Percentiles rank a stretch among this genome's conserved stretches.
Conservation (phyloP, 2,113 vertebrate species). For the Elephas maximus region DNA sequence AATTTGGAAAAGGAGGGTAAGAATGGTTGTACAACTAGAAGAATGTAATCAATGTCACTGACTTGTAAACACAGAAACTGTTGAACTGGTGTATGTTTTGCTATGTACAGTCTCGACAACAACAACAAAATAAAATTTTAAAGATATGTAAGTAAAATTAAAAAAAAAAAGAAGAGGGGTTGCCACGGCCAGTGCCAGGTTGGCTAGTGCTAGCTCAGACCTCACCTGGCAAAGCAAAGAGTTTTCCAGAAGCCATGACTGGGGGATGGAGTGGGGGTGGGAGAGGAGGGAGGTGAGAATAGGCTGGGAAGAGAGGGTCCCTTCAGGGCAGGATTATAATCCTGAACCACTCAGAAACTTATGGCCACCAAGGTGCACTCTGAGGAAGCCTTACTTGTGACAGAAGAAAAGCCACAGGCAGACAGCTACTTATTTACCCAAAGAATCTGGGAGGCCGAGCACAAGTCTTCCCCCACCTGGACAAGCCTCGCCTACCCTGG, state of each 20-base stretch:
- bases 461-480: background rate
- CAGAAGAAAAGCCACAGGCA: background rate
- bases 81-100: background rate
- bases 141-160: background rate
- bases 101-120: background rate
- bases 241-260: background rate
- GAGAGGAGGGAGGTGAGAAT: background rate
- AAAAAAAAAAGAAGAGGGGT: constrained; percentile 47
- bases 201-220: background rate
- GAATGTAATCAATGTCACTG: background rate
- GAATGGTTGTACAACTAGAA: background rate
- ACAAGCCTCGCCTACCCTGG: background rate
- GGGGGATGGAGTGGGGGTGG: background rate
- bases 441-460: background rate
- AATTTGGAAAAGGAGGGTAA: background rate
- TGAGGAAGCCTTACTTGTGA: background rate
- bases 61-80: background rate
- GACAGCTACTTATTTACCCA: background rate
- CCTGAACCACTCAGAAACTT: background rate
- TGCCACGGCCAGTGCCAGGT: constrained; percentile 3
- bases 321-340: background rate
- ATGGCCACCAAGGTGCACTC: background rate
- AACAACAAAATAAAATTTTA: background rate
- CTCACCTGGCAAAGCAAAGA: background rate
- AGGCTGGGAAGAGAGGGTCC: background rate